Evolutionary conservation across 2,888 invertebrate species (phyloP).

Genomic region (Torymus texanus): DNA sequence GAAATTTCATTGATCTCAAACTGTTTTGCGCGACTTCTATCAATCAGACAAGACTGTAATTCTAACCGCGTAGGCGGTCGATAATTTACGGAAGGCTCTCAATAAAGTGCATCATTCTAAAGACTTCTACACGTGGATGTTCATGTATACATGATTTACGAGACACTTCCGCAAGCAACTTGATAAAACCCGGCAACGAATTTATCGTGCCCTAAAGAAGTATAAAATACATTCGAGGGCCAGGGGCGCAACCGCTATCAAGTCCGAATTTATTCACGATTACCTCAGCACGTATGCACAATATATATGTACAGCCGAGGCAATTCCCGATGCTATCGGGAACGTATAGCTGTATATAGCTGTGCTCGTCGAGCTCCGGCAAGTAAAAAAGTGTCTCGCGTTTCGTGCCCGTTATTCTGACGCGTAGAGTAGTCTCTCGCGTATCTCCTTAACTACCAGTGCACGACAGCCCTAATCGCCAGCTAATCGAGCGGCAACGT

Average conservation of each 20-base stretch:
- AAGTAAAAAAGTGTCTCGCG: constrained; percentile 65
- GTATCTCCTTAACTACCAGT: constrained; percentile 66
- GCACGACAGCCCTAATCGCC: constrained; percentile 70
- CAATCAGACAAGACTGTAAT: neutral
- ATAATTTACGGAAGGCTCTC: constrained; percentile 41
- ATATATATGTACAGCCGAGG: neutral
- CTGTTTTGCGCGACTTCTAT: neutral
- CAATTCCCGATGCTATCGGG: neutral
- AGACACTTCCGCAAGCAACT: neutral
- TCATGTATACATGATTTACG: neutral
- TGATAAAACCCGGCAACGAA: constrained; percentile 39
- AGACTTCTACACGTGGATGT: too few relatives aligned
- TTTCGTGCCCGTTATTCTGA: constrained; percentile 62
- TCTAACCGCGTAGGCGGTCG: neutral
- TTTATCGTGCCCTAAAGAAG: constrained; percentile 49
- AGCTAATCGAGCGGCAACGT: constrained; percentile 66
- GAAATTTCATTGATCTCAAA: too few relatives aligned
- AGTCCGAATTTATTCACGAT: constrained; percentile 37
- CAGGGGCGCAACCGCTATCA: constrained; percentile 14
- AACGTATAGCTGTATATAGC: neutral
- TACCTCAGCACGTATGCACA: constrained; percentile 25
- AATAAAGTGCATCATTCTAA: constrained; percentile 4
- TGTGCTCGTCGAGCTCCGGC: neutral
- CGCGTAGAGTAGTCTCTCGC: constrained; percentile 46
- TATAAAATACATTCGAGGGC: constrained; percentile 37